Base-by-base conservation (phyloP, 2,888 invertebrate species). In the Neocrepidodera transversa region DNA sequence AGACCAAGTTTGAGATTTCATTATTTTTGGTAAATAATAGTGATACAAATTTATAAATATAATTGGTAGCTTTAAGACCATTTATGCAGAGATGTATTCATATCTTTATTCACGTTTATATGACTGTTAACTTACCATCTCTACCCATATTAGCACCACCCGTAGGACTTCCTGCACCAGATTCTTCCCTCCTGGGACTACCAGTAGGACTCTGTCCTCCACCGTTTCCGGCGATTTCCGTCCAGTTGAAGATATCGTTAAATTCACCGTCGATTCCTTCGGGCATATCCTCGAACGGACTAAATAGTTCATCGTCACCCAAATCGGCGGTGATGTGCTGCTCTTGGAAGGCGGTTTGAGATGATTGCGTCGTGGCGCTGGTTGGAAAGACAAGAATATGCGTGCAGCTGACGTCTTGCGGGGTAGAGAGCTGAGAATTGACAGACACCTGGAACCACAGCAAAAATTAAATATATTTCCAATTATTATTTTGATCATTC, bases 381-480 rank as follows among this genome's bases (percentile, higher is more conserved):
- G 97, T 98, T 48, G 98, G 98, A 82, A 99, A 98, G 69, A 98
- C 98, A 70, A 99, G 87, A 69, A 99, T 98, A 79, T 99, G 99
- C 60, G 98, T 98, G 78, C 94, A 94, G 57, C 95, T 93, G 64
- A 96, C 94, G 82, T 99, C 98, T 66, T 95, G 88, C 4, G 98
- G 98, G 60, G 98, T 98, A 71, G 93, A 93, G 72, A 98, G 84
- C 68, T 92, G 91, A 74, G 92, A 92, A 79, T 93, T 93, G 75
- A 93, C 92, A 60, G 92, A 90, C 68, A 90, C 89, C 54, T 54
- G 17, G 14, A 30, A 30, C 4, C 4, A 23, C 8, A 35, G 11
- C 14, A 13, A 35, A 16, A 30, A 5, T 2, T 11, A 28, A 23
- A 28, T n/a, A n/a, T n/a, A n/a, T n/a, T n/a, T n/a, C n/a, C n/a